These are phyloP conservation scores for Xylota sylvarum DNA, from an alignment of 2,888 invertebrate species.

Conservation along the genomic window DNA sequence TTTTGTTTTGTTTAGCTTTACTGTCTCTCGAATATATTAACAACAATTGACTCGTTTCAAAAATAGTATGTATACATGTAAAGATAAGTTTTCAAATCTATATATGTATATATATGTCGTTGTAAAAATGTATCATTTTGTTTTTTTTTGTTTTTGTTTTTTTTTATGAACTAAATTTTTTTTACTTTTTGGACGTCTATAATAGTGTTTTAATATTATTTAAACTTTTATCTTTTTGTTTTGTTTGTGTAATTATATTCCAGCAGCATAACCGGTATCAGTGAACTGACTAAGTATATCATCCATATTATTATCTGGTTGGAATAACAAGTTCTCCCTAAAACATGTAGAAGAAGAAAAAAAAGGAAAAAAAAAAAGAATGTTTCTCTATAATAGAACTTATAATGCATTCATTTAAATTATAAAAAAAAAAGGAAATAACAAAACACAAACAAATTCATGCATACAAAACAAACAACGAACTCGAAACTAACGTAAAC, in stretches of 20 bases:
- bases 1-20: conserved; percentile 6
- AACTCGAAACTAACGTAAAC: not conserved
- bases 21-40: conserved; percentile 39
- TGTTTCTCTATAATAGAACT: conserved; percentile 32
- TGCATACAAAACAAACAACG: conserved; percentile 60
- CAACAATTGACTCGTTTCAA: conserved; percentile 66
- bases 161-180: conserved; percentile 45
- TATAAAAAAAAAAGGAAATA: conserved; percentile 1
- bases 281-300: conserved; percentile 59
- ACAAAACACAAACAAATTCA: conserved; percentile 39
- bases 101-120: conserved; percentile 57
- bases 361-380: conserved; percentile 41
- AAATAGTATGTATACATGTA: conserved; percentile 56
- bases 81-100: conserved; percentile 35
- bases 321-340: conserved; percentile 59
- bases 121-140: conserved; percentile 56
- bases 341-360: conserved; percentile 22
- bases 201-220: conserved; percentile 35
- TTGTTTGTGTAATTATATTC: conserved; percentile 29
- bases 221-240: conserved; percentile 11
- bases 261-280: conserved; percentile 58
- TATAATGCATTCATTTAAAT: conserved; percentile 16
- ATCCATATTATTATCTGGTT: conserved; percentile 62
- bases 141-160: conserved; percentile 4
- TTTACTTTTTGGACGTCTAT: conserved; percentile 68